Conservation (phyloP, 2,797 vertebrate species). For the Varecia variegata region DNA sequence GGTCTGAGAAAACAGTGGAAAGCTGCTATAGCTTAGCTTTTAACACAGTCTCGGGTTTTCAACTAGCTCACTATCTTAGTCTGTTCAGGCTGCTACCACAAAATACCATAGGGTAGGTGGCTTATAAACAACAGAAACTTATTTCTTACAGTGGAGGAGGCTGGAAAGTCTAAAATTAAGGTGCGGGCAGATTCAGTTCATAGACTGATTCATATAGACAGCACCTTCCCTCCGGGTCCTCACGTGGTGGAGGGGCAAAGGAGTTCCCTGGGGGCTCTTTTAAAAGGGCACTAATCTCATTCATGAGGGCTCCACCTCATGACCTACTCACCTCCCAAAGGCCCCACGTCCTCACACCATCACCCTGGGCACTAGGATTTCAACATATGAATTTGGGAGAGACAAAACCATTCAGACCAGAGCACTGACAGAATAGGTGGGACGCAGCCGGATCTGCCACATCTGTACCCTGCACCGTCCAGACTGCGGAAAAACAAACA, state of each 20-base stretch:
- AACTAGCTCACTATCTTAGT: too few relatives aligned
- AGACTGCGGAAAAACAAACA: neutral
- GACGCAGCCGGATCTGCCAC: accelerated
- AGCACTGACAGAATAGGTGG: neutral
- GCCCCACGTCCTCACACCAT: neutral
- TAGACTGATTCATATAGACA: neutral
- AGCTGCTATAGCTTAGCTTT: neutral
- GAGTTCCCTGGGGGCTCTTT: neutral
- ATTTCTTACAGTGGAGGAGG: neutral
- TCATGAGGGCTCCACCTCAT: neutral
- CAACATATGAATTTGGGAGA: neutral
- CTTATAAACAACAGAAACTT: neutral
- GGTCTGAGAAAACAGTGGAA: neutral
- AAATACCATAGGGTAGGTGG: neutral
- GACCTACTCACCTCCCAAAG: neutral
- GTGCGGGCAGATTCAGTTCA: neutral
- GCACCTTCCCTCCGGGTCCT: neutral
- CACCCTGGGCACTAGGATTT: neutral
- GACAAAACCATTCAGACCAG: neutral
- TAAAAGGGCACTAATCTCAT: too few relatives aligned
- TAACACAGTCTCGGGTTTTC: neutral
- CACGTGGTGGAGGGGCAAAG: neutral
- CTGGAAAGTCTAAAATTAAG: neutral
- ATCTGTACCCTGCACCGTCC: neutral
- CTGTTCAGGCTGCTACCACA: neutral